These are phyloP conservation scores for Thymallus thymallus DNA, from an alignment of 2,113 vertebrate genomes.

Conservation along the genomic window DNA sequence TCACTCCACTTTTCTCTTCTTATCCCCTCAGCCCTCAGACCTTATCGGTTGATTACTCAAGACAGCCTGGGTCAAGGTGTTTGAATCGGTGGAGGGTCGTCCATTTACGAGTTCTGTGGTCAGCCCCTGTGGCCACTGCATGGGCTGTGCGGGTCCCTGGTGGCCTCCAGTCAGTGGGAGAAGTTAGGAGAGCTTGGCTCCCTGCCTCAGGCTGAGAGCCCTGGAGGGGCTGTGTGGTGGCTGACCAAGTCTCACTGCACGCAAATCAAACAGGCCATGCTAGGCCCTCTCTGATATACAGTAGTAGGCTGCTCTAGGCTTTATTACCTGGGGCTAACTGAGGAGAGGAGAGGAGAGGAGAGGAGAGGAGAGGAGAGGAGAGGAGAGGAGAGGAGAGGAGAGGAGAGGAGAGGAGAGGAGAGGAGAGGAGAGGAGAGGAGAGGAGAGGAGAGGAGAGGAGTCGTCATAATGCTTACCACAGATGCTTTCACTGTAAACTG, in stretches of 20 bases:
- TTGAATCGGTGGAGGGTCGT: not conserved
- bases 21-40: not conserved
- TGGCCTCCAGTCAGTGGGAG: not conserved
- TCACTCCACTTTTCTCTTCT: not conserved
- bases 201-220: not conserved
- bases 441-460: too few relatives aligned
- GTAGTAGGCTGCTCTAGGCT: constrained; percentile 2
- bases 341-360: not conserved
- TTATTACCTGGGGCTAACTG: constrained; percentile 21
- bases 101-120: not conserved
- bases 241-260: constrained; percentile 14
- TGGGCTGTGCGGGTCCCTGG: too few relatives aligned
- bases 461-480: not conserved
- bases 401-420: too few relatives aligned
- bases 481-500: too few relatives aligned
- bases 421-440: too few relatives aligned
- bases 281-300: not conserved
- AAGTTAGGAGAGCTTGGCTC: constrained; percentile 4
- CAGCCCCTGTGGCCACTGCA: not conserved
- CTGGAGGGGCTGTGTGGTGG: constrained; percentile 6
- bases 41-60: not conserved
- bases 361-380: not conserved
- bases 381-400: too few relatives aligned
- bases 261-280: constrained; percentile 16
- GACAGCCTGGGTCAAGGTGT: not conserved